Base-by-base conservation (phyloP, 2,888 invertebrate species). In the Drosophila recens region DNA sequence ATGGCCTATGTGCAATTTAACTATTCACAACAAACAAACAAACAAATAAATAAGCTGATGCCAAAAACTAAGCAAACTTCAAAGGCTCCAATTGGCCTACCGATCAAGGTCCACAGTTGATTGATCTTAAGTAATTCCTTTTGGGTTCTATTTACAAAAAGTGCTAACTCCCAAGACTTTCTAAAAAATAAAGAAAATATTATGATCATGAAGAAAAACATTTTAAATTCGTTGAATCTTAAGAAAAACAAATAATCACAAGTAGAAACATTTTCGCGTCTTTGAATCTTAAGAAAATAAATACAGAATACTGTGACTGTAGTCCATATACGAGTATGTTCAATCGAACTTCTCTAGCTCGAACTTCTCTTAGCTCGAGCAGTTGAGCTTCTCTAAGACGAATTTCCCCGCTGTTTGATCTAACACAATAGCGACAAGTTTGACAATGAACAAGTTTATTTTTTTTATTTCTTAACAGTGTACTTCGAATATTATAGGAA, bases 1-100 rank as follows among this genome's bases (percentile, higher is more conserved):
- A 74, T 46, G 15, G 48, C n/a, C 36, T 30, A 33, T n/a, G 17
- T 59, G 64, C 51, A 59, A 62, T 45, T 17, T 38, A 61, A 51
- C 51, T 52, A 52, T 51, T 23, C 45, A 57, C n/a, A 45, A 13
- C 42, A 45, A 45, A 36, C 45, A 62, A 52, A 45, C 13, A 62
- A 45, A 45, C 13, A 52, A 45, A 10, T 20, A 40, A 59, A 30
- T 45, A 45, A n/a, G 45, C n/a, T 45, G 34, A 20, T 30, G 58
- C 40, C 48, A 49, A 59, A 27, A 49, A 49, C 30, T 49, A 33
- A 53, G 13, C 27, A 38, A 46, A 36, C 17, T 38, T 11, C 0
- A 59, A 59, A 23, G 6, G n/a, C 27, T 56, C 1, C 34, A 33
- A 64, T 64, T 57, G 64, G 56, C 64, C 42, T 56, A 56, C 8